Evolutionary conservation across 2,797 vertebrate species (phyloP).

Genomic region (Emys orbicularis): DNA sequence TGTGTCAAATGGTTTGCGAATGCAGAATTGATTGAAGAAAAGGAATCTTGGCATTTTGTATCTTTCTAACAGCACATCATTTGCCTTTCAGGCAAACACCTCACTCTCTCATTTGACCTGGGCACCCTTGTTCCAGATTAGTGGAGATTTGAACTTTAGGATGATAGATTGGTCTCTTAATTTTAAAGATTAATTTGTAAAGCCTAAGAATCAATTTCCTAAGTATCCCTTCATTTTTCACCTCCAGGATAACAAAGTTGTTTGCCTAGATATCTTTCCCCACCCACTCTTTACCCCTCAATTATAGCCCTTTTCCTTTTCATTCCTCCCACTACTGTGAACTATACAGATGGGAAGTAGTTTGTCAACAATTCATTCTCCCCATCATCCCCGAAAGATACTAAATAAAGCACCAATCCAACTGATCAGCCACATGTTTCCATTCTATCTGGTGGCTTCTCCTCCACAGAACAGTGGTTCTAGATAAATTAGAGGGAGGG

Average conservation of each 20-base stretch:
- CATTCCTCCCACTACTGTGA: background rate
- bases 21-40: conserved; percentile 4
- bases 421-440: background rate
- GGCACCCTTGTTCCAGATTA: background rate
- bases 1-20: background rate
- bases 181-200: background rate
- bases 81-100: background rate
- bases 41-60: background rate
- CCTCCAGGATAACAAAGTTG: background rate
- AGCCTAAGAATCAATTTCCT: background rate
- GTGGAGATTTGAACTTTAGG: background rate
- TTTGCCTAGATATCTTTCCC: background rate
- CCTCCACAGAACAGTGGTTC: background rate
- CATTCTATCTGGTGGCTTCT: background rate
- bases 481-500: background rate
- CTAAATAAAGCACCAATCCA: background rate
- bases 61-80: background rate
- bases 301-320: background rate
- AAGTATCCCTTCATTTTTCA: background rate
- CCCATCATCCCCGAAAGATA: background rate
- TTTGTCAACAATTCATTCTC: conserved; percentile 18
- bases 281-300: background rate
- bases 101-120: background rate
- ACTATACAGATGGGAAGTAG: conserved; percentile 4
- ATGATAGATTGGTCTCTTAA: background rate